Evolutionary conservation across 2,113 vertebrate genomes (phyloP), one percentile per base, ranked within the genome.

Genomic region (Nesogale talazaci): DNA sequence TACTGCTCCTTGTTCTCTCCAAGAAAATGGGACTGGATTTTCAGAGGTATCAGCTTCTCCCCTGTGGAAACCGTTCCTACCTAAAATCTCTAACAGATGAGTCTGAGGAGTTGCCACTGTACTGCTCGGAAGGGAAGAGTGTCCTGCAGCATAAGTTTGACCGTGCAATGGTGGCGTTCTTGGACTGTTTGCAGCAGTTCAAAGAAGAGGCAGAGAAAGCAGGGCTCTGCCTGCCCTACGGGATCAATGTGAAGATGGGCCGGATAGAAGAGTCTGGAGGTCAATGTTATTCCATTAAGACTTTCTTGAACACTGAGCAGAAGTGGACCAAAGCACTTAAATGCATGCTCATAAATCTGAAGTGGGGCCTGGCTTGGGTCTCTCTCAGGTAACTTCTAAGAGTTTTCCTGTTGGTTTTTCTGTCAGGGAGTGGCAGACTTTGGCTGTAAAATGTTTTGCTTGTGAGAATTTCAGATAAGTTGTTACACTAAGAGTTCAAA

Each of bases 101-200:
- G 3, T 0, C 0, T 0, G 0, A 0, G 0, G 98, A 99, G 74
- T 97, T 99, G 65, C 99, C 99, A 0, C 92, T 99, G 74, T 99
- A 99, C 96, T 99, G 98, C 11, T 98, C 98, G 0, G 98, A 98
- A 22, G 98, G 98, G 10, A 95, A 99, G 86, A 97, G 98, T 79
- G 98, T 99, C 96, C 99, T 98, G 98, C 97, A 99, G 86, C 98
- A 99, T 81, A 99, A 98, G 80, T 99, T 99, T 52, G 46, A 52
- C 46, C 10, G 4, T 52, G 46, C 46, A 2, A 52, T 52, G 46
- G 98, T 99, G 97, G 99, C 99, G 34, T 99, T 99, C 93, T 97
- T 99, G 93, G 99, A 99, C 94, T 99, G 99, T 8, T 98, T 99
- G 94, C 99, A 99, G 82, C 99, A 99, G 87, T 99, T 99, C 82